Evolutionary conservation across 2,113 vertebrate species (phyloP).

Genomic region (Rissa tridactyla): DNA sequence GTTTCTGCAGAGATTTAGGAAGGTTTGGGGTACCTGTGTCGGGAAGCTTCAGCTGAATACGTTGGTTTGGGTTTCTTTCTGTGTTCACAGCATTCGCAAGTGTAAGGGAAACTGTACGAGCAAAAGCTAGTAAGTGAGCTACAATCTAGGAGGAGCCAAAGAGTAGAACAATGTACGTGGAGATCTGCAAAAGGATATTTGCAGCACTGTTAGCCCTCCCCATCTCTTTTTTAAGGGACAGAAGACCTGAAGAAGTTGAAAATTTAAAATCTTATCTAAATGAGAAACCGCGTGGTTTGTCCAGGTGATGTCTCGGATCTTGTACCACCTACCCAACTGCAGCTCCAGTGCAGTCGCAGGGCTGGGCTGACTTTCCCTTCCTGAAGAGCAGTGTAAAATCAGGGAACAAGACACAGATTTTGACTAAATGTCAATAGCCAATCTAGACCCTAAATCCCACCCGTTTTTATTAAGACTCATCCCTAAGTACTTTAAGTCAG

Average conservation of each 20-base stretch:
- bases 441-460: neutral
- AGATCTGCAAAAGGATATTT: neutral
- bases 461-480: neutral
- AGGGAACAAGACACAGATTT: neutral
- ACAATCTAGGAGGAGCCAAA: neutral
- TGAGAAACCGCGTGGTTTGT: neutral
- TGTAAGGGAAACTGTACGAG: neutral
- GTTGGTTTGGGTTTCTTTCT: neutral
- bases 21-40: neutral
- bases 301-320: neutral
- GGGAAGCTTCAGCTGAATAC: neutral
- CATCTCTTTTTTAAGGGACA: neutral
- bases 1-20: neutral
- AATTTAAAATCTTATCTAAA: no score
- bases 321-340: neutral
- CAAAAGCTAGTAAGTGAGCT: neutral
- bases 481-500: neutral
- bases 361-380: neutral
- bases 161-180: neutral
- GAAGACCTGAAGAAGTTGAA: neutral
- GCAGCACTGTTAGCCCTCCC: neutral
- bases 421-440: neutral
- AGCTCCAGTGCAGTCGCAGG: accelerated
- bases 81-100: neutral
- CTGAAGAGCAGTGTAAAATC: neutral